phyloP scores from a whole-genome alignment of 2,797 vertebrate species.

The Acanthopagrus latus region DNA sequence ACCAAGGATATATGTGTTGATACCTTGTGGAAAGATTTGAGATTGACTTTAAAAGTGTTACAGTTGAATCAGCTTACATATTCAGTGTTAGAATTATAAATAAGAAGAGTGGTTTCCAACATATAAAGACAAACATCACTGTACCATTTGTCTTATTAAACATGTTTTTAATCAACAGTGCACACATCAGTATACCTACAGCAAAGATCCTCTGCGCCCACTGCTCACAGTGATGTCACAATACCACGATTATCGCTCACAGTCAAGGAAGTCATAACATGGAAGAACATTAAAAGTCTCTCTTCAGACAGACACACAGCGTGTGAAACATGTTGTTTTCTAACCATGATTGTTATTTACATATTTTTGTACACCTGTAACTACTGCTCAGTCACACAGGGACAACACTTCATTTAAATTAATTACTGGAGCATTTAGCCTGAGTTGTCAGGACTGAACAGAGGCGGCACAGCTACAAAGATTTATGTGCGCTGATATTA shows the following conservation, averaged over 20 bases:
- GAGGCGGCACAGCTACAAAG: not conserved
- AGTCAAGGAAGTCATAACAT: constrained; percentile 16
- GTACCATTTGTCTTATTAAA: not conserved
- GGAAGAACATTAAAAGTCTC: constrained; percentile 4
- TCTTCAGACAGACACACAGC: constrained; percentile 17
- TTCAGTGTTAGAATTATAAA: not conserved
- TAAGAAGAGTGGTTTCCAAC: not conserved
- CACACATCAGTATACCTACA: not conserved
- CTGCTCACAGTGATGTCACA: not conserved
- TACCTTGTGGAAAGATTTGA: not conserved
- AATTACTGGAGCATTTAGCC: constrained; percentile 29
- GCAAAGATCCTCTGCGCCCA: not conserved
- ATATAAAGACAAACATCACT: not conserved
- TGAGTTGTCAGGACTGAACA: constrained; percentile 7
- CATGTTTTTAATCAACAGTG: constrained; percentile 6
- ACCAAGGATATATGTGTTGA: not conserved
- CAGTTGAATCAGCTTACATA: not conserved
- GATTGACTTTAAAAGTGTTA: not conserved
- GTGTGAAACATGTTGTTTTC: constrained; percentile 2
- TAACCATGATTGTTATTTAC: constrained; percentile 9
- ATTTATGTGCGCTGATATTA: constrained; percentile 6
- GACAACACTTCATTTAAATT: constrained; percentile 33
- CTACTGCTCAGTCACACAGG: constrained; percentile 12
- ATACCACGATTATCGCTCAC: constrained; percentile 12
- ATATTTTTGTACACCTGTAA: constrained; percentile 37